A percentile compares a stretch with the other conserved stretches of the same genome.
These are phyloP conservation scores for Cephalotes varians DNA, from an alignment of 2,888 invertebrate species.

Conservation along the genomic window DNA sequence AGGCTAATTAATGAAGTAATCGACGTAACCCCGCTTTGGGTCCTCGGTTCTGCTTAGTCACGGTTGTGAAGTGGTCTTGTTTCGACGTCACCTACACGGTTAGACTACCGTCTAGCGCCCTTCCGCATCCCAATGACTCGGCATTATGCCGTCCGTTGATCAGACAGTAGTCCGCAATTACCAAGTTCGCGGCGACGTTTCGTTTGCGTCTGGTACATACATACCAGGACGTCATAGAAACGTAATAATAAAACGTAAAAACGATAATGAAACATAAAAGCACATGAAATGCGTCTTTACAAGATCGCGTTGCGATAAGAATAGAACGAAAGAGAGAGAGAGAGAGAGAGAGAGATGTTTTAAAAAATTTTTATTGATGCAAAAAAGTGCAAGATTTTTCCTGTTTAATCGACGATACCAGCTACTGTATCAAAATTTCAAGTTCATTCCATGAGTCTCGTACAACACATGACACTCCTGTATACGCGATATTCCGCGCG, in stretches of 20 bases:
- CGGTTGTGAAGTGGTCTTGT: conserved; percentile 34
- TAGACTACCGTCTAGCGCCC: conserved; percentile 30
- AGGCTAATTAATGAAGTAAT: conserved; percentile 58
- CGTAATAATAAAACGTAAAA: conserved; percentile 17
- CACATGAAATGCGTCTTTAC: neutral
- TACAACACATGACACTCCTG: neutral
- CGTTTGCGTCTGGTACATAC: neutral
- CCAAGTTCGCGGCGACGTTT: conserved; percentile 35
- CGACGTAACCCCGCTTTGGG: conserved; percentile 41
- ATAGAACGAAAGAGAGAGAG: neutral
- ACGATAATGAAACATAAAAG: neutral
- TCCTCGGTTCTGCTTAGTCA: conserved; percentile 38
- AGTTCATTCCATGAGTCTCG: neutral
- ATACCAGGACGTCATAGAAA: neutral
- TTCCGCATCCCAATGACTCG: conserved; percentile 46
- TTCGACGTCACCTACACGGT: conserved; percentile 36
- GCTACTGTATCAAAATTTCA: conserved; percentile 3
- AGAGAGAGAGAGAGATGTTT: neutral
- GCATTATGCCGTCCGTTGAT: conserved; percentile 48
- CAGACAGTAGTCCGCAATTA: conserved; percentile 52
- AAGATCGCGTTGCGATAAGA: neutral
- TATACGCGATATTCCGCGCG: conserved; percentile 25
- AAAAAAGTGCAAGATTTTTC: neutral
- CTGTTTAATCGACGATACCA: neutral
- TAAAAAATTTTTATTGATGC: neutral